Evolutionary conservation across 2,797 vertebrate species (phyloP).

Genomic region (Tapera naevia): DNA sequence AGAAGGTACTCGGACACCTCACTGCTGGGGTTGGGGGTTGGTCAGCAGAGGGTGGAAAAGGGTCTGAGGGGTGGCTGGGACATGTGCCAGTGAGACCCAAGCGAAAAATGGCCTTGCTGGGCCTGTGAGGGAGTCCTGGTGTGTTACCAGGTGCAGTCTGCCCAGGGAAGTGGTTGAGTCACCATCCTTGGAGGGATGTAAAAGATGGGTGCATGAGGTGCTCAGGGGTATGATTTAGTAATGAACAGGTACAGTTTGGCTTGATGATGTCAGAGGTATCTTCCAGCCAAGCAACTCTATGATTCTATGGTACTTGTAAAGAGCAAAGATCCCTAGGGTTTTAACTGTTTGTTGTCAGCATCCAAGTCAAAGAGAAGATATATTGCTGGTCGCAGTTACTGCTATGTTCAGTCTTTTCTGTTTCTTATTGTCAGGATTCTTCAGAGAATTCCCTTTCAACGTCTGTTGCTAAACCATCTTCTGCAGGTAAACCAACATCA

Average conservation of each 20-base stretch:
- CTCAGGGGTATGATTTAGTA: too few relatives aligned
- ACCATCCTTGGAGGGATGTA: too few relatives aligned
- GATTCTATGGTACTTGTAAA: not conserved
- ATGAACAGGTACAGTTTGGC: not conserved
- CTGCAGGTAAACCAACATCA: conserved; percentile 31
- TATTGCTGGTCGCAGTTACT: fast-evolving
- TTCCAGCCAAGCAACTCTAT: too few relatives aligned
- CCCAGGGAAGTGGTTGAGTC: too few relatives aligned
- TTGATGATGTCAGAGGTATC: too few relatives aligned
- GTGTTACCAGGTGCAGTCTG: fast-evolving
- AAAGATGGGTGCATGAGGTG: too few relatives aligned
- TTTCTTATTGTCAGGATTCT: conserved; percentile 61
- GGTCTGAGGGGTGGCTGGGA: not conserved
- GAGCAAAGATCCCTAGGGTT: fast-evolving
- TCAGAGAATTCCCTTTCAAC: conserved; percentile 61
- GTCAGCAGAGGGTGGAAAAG: not conserved
- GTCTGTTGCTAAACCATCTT: not conserved
- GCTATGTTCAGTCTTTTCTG: not conserved
- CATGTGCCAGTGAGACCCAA: fast-evolving
- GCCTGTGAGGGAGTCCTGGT: not conserved
- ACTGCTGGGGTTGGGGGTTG: not conserved
- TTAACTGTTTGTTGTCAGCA: not conserved
- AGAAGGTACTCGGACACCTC: conserved; percentile 72
- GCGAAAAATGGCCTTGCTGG: fast-evolving
- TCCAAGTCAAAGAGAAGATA: not conserved